phyloP scores from a whole-genome alignment of 2,113 vertebrate genomes.

The Otus sunia region DNA sequence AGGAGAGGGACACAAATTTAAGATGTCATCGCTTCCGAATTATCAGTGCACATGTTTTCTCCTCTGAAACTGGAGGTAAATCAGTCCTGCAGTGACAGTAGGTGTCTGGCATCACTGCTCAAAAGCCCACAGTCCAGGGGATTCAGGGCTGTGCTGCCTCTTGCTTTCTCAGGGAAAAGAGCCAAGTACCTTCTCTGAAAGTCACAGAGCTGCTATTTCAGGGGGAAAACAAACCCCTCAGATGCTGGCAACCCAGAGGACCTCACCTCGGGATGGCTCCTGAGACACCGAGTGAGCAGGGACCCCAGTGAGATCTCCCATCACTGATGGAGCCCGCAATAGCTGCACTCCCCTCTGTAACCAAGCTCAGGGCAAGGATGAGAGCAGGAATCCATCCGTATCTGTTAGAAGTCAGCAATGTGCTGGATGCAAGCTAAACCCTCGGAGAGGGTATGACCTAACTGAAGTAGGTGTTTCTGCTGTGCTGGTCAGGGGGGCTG shows the following conservation, averaged over 20 bases:
- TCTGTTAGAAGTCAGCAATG: not conserved
- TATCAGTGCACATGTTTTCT: not conserved
- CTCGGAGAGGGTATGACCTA: not conserved
- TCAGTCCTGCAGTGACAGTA: not conserved
- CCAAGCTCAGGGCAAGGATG: not conserved
- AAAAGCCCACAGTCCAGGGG: not conserved
- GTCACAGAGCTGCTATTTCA: not conserved
- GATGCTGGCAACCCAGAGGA: not conserved
- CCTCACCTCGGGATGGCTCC: not conserved
- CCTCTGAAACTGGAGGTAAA: not conserved
- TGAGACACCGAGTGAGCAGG: fast-evolving
- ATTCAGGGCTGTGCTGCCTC: not conserved
- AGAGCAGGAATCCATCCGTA: not conserved
- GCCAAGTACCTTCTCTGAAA: not conserved
- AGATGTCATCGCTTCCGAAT: not conserved
- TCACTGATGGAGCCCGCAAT: not conserved
- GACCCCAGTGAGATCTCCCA: not conserved
- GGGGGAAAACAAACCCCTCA: not conserved
- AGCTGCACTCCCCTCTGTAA: fast-evolving
- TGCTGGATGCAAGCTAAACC: not conserved
- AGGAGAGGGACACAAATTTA: not conserved
- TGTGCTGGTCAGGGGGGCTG: no score
- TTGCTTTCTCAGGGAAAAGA: not conserved
- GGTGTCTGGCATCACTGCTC: not conserved
- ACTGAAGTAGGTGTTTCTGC: not conserved